Percentiles rank a stretch among this genome's conserved stretches.
These are phyloP conservation scores for Lepidurus packardi DNA, from an alignment of 1,140 invertebrate species.

Conservation along the genomic window DNA sequence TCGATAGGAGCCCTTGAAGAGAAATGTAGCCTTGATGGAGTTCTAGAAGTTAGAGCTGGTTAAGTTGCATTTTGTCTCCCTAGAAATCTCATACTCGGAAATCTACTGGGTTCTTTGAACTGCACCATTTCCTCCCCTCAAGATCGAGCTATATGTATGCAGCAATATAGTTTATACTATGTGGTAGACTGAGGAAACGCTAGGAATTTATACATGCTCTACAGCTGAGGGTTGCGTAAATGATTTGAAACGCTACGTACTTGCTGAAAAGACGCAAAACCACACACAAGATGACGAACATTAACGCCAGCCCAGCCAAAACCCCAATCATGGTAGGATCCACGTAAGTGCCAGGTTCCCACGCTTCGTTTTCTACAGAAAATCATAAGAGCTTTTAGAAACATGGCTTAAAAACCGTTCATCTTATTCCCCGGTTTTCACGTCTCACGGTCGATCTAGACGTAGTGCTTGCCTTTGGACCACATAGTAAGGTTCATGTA, in stretches of 20 bases:
- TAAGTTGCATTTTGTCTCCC: no score
- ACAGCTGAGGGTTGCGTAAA: background rate
- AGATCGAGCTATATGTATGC: no score
- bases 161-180: no score
- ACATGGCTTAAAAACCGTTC: no score
- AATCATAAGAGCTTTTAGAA: slow-evolving; percentile 28
- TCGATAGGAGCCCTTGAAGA: no score
- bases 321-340: slow-evolving; percentile 86
- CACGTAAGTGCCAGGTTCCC: slow-evolving; percentile 54
- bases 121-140: no score
- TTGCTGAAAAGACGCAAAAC: slow-evolving; percentile 86
- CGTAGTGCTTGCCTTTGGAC: background rate
- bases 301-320: slow-evolving; percentile 79
- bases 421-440: no score
- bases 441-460: background rate
- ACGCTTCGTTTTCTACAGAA: slow-evolving; percentile 46
- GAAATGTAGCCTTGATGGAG: no score
- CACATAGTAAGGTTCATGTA: background rate
- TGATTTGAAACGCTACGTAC: slow-evolving; percentile 53
- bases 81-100: no score
- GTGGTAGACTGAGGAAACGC: no score
- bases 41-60: no score
- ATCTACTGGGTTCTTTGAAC: no score
- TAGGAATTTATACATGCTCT: background rate
- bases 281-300: slow-evolving; percentile 91